These are phyloP conservation scores for Gadus macrocephalus DNA, from an alignment of 2,113 vertebrate genomes.

Conservation along the genomic window DNA sequence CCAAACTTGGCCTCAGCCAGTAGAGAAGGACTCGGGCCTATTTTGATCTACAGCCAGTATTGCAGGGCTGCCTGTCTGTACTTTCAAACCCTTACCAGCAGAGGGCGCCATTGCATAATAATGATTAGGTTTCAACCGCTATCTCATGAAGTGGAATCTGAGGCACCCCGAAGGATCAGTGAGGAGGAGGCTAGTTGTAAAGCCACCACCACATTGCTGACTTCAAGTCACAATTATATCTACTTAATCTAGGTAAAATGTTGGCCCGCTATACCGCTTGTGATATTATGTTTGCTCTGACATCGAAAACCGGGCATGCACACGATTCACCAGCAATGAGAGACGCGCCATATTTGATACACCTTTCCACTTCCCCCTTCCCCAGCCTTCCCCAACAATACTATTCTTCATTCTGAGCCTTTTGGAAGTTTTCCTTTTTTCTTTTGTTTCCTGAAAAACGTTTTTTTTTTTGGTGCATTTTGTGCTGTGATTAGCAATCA, in stretches of 20 bases:
- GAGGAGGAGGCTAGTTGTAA: constrained; percentile 25
- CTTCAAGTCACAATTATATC: constrained; percentile 23
- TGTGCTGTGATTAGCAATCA: constrained; percentile 78
- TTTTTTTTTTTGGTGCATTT: constrained; percentile 60
- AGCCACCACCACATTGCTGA: constrained; percentile 32
- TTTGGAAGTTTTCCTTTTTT: constrained; percentile 49
- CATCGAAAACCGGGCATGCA: constrained; percentile 23
- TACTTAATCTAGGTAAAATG: neutral
- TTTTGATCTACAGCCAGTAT: constrained; percentile 43
- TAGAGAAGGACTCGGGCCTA: constrained; percentile 13
- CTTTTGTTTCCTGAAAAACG: constrained; percentile 35
- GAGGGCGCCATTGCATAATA: constrained; percentile 45
- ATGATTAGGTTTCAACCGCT: constrained; percentile 24
- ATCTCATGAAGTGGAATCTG: constrained; percentile 26
- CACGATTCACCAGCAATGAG: constrained; percentile 53
- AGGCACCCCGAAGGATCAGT: constrained; percentile 11
- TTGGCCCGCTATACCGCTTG: neutral
- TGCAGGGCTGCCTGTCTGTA: constrained; percentile 55
- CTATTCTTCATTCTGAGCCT: constrained; percentile 54
- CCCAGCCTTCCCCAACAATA: constrained; percentile 31
- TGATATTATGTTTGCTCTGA: constrained; percentile 28
- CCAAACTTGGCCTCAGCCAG: constrained; percentile 15
- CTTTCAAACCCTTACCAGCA: constrained; percentile 40
- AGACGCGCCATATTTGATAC: constrained; percentile 25
- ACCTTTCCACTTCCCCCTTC: neutral